A percentile compares a stretch with the other conserved stretches of the same genome.
Conservation (phyloP, 1,140 invertebrate genomes). For the Bombus terrestris region DNA sequence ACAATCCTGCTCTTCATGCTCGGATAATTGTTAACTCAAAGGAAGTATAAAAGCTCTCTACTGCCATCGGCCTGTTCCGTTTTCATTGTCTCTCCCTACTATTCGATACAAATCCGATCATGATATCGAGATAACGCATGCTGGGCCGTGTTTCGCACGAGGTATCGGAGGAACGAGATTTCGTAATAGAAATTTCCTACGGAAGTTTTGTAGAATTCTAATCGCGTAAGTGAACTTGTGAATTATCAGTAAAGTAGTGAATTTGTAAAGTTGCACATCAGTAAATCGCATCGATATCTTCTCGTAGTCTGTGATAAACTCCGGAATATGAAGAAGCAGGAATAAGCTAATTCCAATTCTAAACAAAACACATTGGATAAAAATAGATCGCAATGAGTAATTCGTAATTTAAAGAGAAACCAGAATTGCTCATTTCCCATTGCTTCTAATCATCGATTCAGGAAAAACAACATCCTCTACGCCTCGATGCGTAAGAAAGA, state of each 20-base stretch:
- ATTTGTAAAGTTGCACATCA: no score
- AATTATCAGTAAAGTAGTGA: no score
- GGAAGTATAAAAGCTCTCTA: constrained; percentile 50
- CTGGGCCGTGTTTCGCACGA: neutral
- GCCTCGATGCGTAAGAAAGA: neutral
- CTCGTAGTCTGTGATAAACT: no score
- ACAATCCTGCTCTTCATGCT: constrained; percentile 49
- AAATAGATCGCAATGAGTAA: neutral
- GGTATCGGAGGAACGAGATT: neutral
- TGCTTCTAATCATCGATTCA: constrained; percentile 22
- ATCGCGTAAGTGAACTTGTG: no score
- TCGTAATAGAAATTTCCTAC: no score
- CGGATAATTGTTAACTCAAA: constrained; percentile 67
- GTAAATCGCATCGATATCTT: no score
- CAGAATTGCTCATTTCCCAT: neutral
- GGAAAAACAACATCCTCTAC: constrained; percentile 24
- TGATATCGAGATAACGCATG: neutral
- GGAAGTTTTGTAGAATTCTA: no score
- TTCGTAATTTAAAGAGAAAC: neutral
- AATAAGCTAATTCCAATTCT: neutral
- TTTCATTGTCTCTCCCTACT: neutral
- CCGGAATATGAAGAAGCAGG: no score
- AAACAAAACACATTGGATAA: neutral
- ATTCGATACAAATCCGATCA: constrained; percentile 1
- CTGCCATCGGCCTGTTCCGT: neutral